Evolutionary conservation across 2,888 invertebrate genomes (phyloP).

Genomic region (Melipona bicolor): DNA sequence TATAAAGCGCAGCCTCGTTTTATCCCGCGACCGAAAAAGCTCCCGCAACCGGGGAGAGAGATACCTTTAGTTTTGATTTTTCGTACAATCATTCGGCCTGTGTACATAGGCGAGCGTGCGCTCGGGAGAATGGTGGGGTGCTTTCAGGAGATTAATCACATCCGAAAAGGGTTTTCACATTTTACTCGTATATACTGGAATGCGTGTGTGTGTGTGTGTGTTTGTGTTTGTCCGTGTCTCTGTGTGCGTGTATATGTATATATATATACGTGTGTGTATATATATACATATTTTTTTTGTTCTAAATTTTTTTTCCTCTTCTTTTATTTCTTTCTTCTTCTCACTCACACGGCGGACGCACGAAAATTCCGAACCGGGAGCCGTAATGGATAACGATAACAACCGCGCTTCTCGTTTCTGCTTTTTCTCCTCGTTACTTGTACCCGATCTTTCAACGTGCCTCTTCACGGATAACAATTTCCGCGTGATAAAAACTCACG

Average conservation of each 20-base stretch:
- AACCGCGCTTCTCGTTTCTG: background rate
- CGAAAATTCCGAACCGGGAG: slow-evolving; percentile 38
- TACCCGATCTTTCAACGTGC: background rate
- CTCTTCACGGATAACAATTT: background rate
- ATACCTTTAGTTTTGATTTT: slow-evolving; percentile 9
- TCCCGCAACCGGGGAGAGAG: background rate
- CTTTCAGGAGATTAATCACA: slow-evolving; percentile 56
- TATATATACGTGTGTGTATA: no score
- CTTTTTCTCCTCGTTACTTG: no score
- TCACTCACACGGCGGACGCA: slow-evolving; percentile 32
- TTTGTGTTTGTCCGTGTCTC: background rate
- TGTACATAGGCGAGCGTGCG: background rate
- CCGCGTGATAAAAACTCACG: background rate
- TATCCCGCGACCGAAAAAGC: background rate
- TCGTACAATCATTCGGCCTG: background rate
- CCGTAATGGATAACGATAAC: background rate
- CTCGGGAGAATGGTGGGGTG: slow-evolving; percentile 17
- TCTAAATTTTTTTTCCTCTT: background rate
- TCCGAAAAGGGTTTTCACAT: slow-evolving; percentile 40
- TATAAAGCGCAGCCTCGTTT: background rate
- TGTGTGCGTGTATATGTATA: no score
- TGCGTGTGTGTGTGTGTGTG: slow-evolving; percentile 4
- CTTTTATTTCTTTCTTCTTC: slow-evolving; percentile 37
- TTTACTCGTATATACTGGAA: slow-evolving; percentile 42
- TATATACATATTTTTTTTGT: slow-evolving; percentile 1